Conservation (phyloP, 2,797 vertebrate genomes). For the Chelon labrosus region DNA sequence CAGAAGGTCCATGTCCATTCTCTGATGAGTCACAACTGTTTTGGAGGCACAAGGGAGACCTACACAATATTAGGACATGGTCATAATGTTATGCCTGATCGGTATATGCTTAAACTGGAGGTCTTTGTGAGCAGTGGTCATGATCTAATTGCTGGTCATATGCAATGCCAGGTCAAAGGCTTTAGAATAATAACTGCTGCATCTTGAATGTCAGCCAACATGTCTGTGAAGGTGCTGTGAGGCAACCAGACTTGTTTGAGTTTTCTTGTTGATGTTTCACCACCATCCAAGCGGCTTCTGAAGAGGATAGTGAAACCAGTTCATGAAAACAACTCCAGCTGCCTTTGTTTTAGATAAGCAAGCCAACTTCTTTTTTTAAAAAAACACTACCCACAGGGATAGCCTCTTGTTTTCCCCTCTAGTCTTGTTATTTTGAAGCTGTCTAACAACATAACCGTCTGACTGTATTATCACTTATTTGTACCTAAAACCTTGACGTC, state of each 20-base stretch:
- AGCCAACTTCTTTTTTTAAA: too few species aligned
- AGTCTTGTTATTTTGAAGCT: background rate
- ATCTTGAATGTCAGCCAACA: background rate
- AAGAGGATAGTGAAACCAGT: too few species aligned
- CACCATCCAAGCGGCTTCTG: too few species aligned
- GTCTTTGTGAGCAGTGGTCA: background rate
- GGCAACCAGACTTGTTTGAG: too few species aligned
- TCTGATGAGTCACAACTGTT: too few species aligned
- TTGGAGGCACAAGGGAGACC: too few species aligned
- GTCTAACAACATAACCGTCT: background rate
- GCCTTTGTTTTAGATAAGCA: background rate
- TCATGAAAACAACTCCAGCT: too few species aligned
- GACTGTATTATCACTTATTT: background rate
- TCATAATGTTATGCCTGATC: too few species aligned
- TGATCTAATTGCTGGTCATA: background rate
- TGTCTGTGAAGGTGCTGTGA: too few species aligned
- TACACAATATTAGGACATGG: too few species aligned
- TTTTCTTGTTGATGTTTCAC: too few species aligned
- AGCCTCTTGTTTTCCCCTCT: background rate
- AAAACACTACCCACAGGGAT: background rate
- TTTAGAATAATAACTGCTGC: background rate
- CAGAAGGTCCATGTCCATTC: too few species aligned
- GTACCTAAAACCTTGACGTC: constrained; percentile 93
- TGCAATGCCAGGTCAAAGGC: background rate
- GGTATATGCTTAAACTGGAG: background rate